Evolutionary conservation across 2,888 invertebrate genomes (phyloP), one percentile per base, ranked within the genome.

Genomic region (Capitulum mitella): DNA sequence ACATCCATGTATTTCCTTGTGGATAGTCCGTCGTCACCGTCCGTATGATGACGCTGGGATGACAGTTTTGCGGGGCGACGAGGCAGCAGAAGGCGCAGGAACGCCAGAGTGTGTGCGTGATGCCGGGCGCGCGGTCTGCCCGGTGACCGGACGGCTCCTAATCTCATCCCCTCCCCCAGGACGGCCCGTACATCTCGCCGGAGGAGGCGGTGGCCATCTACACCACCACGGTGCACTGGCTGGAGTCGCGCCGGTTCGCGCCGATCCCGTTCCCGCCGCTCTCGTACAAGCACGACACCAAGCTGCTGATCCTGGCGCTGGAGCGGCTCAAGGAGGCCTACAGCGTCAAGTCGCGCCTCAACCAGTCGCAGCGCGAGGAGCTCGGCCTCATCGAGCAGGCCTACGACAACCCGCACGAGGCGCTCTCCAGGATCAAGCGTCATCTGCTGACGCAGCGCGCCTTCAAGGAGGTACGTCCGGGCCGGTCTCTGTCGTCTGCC

Each of bases 181-280:
- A 99, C 86, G 99, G 99, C 78, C 99, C 99, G 0, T 99, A 99
- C 87, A 97, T 99, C 84, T 97, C 97, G 0, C 98, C 99, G 0
- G 99, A 99, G 86, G 99, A 99, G 89, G 99, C 99, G 34, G 98
- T 99, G 26, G 99, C 99, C 48, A 99, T 99, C 85, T 99, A 99
- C 86, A 99, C 99, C 0, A 99, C 98, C 0, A 98, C 98, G 2
- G 99, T 99, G 0, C 99, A 99, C 88, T 99, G 99, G 99, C 88
- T 99, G 81, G 99, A 99, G 86, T 98, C 97, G 0, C 89, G 99
- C 77, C 90, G 99, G 82, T 99, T 99, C 87, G 98, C 98, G 0
- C 99, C 99, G 0, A 99, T 99, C 83, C 99, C 99, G 0, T 99
- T 99, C 88, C 99, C 99, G 3, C 99, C 99, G 0, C 89, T 99